Percentiles rank a stretch among this genome's conserved stretches.
Conservation (phyloP, 1,140 invertebrate species). For the Protaetia brevitarsis region DNA sequence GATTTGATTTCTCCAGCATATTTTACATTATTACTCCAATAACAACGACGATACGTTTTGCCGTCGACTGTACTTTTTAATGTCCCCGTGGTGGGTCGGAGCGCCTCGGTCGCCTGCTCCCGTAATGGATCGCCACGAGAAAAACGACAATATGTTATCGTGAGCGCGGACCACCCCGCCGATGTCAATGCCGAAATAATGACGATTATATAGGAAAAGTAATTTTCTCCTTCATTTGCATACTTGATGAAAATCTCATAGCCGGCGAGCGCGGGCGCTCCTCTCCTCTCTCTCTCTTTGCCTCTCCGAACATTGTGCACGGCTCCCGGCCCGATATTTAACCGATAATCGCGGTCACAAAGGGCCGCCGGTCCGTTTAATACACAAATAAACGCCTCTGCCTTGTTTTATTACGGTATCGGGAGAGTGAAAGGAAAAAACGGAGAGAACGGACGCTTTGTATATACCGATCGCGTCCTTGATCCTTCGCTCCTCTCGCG, state of each 20-base stretch:
- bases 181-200: constrained; percentile 52
- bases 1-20: too few species aligned
- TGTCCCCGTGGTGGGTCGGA: not conserved
- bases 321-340: constrained; percentile 5
- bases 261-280: constrained; percentile 24
- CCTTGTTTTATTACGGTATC: constrained; percentile 19
- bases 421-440: not conserved
- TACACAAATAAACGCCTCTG: constrained; percentile 18
- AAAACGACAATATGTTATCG: constrained; percentile 48
- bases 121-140: constrained; percentile 28
- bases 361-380: constrained; percentile 13
- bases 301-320: not conserved
- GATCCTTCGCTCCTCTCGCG: too few species aligned
- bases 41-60: too few species aligned
- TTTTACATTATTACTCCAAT: too few species aligned
- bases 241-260: constrained; percentile 52
- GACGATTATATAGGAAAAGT: constrained; percentile 53
- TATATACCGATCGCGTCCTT: not conserved
- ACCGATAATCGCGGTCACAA: constrained; percentile 22
- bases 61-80: not conserved
- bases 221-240: constrained; percentile 52
- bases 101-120: not conserved
- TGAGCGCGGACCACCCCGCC: constrained; percentile 37
- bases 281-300: too few species aligned
- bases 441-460: not conserved